Conservation (phyloP, 1,140 invertebrate species). For the Cotesia vestalis region DNA sequence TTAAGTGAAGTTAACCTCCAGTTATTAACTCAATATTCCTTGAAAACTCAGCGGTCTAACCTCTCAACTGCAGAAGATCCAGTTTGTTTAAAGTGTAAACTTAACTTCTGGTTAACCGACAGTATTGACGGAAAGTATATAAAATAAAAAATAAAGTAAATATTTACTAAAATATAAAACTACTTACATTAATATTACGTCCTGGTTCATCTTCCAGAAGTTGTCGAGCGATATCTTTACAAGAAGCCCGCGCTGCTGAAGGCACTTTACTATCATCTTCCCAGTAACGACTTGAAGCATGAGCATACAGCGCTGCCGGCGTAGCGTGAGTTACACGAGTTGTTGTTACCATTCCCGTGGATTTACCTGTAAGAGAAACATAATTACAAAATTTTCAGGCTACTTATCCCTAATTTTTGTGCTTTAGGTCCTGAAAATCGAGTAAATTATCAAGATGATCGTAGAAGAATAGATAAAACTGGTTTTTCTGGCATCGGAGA, state of each 20-base stretch:
- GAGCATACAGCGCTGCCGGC: conserved; percentile 82
- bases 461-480: background rate
- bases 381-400: too few species aligned
- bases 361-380: conserved; percentile 57
- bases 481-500: conserved; percentile 16
- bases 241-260: conserved; percentile 65
- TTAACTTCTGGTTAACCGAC: too few species aligned
- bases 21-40: too few species aligned
- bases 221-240: conserved; percentile 80
- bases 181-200: conserved; percentile 72
- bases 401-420: too few species aligned
- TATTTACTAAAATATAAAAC: background rate
- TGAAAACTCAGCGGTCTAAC: too few species aligned
- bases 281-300: conserved; percentile 80
- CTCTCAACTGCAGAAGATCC: too few species aligned
- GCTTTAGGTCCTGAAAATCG: too few species aligned
- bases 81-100: too few species aligned
- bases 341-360: conserved; percentile 78
- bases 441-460: too few species aligned
- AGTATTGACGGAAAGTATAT: background rate
- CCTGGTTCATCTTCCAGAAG: conserved; percentile 78
- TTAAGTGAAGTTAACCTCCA: too few species aligned
- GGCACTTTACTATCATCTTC: conserved; percentile 77
- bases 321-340: conserved; percentile 84
- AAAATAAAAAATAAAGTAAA: background rate